Evolutionary conservation across 1,140 invertebrate genomes (phyloP).

Genomic region (Drosophila sproati): DNA sequence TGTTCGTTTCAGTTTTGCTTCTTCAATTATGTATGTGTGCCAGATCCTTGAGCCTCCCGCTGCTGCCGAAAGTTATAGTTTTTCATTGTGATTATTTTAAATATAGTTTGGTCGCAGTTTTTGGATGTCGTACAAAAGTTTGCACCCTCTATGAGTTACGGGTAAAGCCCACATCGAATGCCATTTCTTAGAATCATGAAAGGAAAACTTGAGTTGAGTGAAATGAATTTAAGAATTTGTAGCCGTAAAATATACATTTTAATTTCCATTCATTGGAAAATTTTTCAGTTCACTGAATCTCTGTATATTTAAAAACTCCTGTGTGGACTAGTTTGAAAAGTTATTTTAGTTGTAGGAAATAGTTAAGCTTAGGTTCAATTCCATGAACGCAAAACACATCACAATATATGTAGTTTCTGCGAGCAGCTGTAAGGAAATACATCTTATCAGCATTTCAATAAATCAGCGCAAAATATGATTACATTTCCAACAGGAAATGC

Average conservation of each 20-base stretch:
- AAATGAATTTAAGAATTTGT: conserved; percentile 60
- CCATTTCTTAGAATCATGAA: conserved; percentile 15
- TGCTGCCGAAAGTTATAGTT: conserved; percentile 63
- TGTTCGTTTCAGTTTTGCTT: conserved; percentile 45
- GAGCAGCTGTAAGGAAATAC: not conserved
- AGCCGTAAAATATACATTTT: conserved; percentile 45
- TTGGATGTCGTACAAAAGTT: conserved; percentile 55
- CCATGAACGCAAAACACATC: too few species aligned
- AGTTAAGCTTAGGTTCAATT: not conserved
- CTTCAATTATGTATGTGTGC: conserved; percentile 63
- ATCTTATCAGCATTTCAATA: conserved; percentile 15
- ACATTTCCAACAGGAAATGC: not conserved
- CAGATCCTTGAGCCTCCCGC: conserved; percentile 11
- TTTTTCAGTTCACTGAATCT: conserved; percentile 1
- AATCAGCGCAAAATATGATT: not conserved
- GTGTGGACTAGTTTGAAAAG: not conserved
- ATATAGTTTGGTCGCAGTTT: conserved; percentile 69
- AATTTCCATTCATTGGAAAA: not conserved
- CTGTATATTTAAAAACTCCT: not conserved
- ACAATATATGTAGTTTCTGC: not conserved
- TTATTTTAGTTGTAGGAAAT: not conserved
- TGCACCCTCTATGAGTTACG: conserved; percentile 26
- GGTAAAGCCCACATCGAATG: conserved; percentile 35
- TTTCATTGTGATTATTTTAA: conserved; percentile 81
- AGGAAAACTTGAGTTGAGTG: conserved; percentile 46